These are phyloP conservation scores for Drosophila aldrichi DNA, from an alignment of 2,888 invertebrate genomes.

Conservation along the genomic window DNA sequence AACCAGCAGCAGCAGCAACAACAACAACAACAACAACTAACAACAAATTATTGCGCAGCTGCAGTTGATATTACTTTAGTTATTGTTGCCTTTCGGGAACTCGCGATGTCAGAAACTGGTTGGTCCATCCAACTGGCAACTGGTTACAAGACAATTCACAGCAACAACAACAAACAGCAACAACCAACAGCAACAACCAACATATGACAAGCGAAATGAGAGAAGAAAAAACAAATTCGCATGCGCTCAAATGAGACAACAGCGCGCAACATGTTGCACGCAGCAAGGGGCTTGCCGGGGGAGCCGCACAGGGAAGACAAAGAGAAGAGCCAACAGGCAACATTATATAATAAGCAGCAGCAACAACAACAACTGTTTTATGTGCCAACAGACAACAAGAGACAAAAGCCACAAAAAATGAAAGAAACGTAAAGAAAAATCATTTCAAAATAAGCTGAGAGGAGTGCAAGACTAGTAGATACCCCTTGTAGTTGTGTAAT, in stretches of 20 bases:
- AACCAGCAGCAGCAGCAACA: constrained; percentile 5
- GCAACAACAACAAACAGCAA: constrained; percentile 12
- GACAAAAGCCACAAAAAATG: too few relatives aligned
- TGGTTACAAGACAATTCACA: constrained; percentile 40
- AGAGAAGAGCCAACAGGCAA: constrained; percentile 12
- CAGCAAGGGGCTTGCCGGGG: not conserved
- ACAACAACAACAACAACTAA: constrained; percentile 5
- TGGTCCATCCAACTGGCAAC: constrained; percentile 32
- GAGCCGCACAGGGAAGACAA: not conserved
- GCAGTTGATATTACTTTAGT: constrained; percentile 13
- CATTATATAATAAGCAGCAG: constrained; percentile 44
- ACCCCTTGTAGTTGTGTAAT: not conserved
- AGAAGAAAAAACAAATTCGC: constrained; percentile 17
- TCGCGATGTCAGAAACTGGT: constrained; percentile 41
- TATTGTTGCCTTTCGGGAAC: constrained; percentile 7
- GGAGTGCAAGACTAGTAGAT: not conserved
- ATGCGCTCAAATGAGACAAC: constrained; percentile 12
- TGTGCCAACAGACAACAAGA: constrained; percentile 19
- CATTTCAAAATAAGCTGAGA: not conserved
- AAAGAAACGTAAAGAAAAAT: constrained; percentile 7
- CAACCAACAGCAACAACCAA: not conserved
- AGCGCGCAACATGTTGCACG: constrained; percentile 53
- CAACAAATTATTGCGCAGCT: constrained; percentile 36
- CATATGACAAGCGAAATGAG: constrained; percentile 6
- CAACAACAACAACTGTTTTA: constrained; percentile 8